Percentiles rank a stretch among this genome's conserved stretches.
Evolutionary conservation across 2,113 vertebrate genomes (phyloP).

Genomic region (Syngnathus scovelli): DNA sequence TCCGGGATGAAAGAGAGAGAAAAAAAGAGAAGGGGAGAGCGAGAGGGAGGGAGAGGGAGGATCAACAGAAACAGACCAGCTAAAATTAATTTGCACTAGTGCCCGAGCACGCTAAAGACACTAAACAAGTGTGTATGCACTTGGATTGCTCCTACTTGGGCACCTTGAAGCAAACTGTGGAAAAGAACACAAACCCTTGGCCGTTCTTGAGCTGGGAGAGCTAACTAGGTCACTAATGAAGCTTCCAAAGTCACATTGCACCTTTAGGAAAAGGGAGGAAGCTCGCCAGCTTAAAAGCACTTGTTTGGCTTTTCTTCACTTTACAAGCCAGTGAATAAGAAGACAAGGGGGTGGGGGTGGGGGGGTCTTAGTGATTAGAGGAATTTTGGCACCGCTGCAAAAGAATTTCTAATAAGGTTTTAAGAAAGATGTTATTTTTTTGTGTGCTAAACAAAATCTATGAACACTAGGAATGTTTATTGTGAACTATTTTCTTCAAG

Average conservation of each 20-base stretch:
- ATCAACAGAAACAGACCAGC: conserved; percentile 60
- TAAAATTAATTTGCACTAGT: conserved; percentile 72
- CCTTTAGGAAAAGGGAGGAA: conserved; percentile 54
- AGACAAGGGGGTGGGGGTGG: conserved; percentile 42
- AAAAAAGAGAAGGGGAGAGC: conserved; percentile 6
- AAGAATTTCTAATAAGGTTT: conserved; percentile 70
- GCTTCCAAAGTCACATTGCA: conserved; percentile 65
- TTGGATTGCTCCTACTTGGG: conserved; percentile 54
- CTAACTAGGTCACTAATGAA: conserved; percentile 56
- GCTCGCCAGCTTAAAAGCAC: conserved; percentile 56
- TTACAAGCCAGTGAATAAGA: conserved; percentile 48
- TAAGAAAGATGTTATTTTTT: conserved; percentile 66
- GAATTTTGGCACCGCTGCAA: conserved; percentile 66
- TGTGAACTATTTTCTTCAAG: conserved; percentile 54
- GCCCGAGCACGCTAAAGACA: conserved; percentile 66
- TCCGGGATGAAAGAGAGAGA: conserved; percentile 49
- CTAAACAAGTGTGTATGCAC: conserved; percentile 45
- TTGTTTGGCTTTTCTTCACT: conserved; percentile 54
- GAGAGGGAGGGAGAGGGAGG: conserved; percentile 12
- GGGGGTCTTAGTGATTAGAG: conserved; percentile 50
- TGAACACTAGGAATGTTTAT: conserved; percentile 56
- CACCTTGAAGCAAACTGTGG: conserved; percentile 62
- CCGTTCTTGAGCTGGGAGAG: conserved; percentile 2
- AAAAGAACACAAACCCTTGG: conserved; percentile 22
- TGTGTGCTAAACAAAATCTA: conserved; percentile 38